Conservation (phyloP, 2,113 vertebrate species). For the Muntiacus muntjak region DNA sequence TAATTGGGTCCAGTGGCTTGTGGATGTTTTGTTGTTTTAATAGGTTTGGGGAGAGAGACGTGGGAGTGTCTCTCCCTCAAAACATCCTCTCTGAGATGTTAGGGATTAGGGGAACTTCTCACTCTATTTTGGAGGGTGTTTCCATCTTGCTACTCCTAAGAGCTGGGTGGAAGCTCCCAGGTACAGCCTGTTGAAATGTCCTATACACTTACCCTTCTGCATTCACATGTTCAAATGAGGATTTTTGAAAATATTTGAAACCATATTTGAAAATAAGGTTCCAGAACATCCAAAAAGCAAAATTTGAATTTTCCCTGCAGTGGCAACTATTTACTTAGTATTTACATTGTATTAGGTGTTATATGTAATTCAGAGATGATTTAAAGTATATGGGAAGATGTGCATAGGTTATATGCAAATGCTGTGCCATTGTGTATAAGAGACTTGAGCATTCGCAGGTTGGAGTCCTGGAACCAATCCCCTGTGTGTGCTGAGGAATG, state of each 20-base stretch:
- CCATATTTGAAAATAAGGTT: background rate
- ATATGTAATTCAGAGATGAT: background rate
- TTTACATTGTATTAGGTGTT: background rate
- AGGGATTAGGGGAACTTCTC: background rate
- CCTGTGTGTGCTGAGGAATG: background rate
- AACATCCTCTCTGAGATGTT: background rate
- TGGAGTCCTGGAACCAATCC: background rate
- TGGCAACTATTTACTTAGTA: background rate
- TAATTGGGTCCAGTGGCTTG: constrained; percentile 25
- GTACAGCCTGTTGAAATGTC: background rate
- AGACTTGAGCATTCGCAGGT: background rate
- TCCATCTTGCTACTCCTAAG: background rate
- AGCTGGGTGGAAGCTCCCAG: background rate
- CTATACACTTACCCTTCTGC: background rate
- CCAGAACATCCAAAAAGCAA: background rate
- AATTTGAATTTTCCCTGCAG: background rate
- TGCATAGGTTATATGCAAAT: background rate
- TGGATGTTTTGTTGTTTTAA: constrained; percentile 37
- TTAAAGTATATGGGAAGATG: background rate
- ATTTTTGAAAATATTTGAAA: background rate
- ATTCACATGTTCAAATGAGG: background rate
- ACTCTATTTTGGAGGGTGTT: background rate
- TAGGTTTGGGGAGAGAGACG: constrained; percentile 18
- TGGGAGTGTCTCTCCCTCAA: background rate
- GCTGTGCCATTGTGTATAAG: background rate